Base-by-base conservation (phyloP, 2,888 invertebrate species). In the Anticlea derivata region DNA sequence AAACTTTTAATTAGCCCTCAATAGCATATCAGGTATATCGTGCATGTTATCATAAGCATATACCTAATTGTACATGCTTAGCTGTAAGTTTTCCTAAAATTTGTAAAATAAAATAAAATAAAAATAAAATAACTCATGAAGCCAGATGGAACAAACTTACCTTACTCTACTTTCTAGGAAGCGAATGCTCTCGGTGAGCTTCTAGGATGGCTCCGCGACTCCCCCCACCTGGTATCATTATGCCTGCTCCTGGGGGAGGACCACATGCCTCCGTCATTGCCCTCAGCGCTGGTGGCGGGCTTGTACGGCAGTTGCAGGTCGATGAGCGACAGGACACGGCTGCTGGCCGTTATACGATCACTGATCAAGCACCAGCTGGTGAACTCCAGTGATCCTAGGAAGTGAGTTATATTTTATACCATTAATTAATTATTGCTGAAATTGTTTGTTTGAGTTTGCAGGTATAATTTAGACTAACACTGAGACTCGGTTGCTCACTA, bases 231-330 rank as follows among this genome's bases (percentile, higher is more conserved):
- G 6, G 85, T 89, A n/a, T 75, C 90, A 0, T 70, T 90, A 2
- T 88, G 88, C 60, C 75, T 91, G 0, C 78, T 89, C 2, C 78
- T 88, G 0, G 91, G 91, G 7, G 91, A 91, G 47, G 86, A 87
- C 6, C 80, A 83, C 52, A 80, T 88, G 70, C 86, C 89, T 0
- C 63, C 78, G 0, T 73, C 78, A 0, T 68, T 90, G 31, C 86
- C 89, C 0, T 66, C 83, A 0, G 69, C 82, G 0, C 66, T 91
- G 8, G 79, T 85, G 0, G 77, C 90, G 0, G 91, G 91, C 0
- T 58, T 91, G 45, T 90, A 90, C 48, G 89, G 88, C 26, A 87
- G 88, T 69, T 83, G 85, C 50, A 73, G 85, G 7, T 78, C 79
- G 0, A 65, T 73, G 0, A 62, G 76, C 0, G 89, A 87, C 65